phyloP scores from a whole-genome alignment of 2,113 vertebrate genomes.

The Cyprinodon variegatus region DNA sequence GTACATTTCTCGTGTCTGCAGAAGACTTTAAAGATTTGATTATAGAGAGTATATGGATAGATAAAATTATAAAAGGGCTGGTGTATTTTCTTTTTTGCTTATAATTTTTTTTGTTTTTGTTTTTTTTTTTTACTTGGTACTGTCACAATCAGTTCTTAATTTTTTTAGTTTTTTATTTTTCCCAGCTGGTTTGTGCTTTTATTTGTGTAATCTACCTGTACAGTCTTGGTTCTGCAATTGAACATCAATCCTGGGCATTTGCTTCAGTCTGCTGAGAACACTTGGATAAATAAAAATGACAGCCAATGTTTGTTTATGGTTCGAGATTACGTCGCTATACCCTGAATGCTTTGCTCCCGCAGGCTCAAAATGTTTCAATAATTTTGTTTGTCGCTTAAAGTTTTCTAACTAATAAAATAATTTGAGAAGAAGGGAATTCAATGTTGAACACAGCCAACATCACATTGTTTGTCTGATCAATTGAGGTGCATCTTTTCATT shows the following conservation, averaged over 20 bases:
- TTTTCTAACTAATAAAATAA: constrained; percentile 29
- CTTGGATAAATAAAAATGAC: constrained; percentile 8
- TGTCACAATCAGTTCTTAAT: constrained; percentile 63
- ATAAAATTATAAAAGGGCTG: constrained; percentile 73
- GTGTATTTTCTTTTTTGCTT: constrained; percentile 61
- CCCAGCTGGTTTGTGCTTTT: constrained; percentile 45
- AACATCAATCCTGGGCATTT: constrained; percentile 65
- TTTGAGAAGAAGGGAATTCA: constrained; percentile 62
- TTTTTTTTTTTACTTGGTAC: constrained; percentile 74
- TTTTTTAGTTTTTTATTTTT: constrained; percentile 46
- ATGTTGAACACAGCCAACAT: neutral
- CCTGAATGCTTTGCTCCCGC: neutral
- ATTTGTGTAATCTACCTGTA: constrained; percentile 38
- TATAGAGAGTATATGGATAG: constrained; percentile 31
- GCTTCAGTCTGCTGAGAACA: constrained; percentile 31
- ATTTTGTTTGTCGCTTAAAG: neutral
- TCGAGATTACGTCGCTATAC: neutral
- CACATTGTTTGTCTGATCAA: constrained; percentile 25
- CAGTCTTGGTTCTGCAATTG: constrained; percentile 40
- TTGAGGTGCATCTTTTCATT: constrained; percentile 15
- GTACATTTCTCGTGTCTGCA: constrained; percentile 59
- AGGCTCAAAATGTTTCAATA: neutral
- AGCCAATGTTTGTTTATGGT: constrained; percentile 21
- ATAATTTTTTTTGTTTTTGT: constrained; percentile 53
- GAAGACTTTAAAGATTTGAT: constrained; percentile 42